Evolutionary conservation across 2,797 vertebrate genomes (phyloP).

Genomic region (Pangasius djambal): DNA sequence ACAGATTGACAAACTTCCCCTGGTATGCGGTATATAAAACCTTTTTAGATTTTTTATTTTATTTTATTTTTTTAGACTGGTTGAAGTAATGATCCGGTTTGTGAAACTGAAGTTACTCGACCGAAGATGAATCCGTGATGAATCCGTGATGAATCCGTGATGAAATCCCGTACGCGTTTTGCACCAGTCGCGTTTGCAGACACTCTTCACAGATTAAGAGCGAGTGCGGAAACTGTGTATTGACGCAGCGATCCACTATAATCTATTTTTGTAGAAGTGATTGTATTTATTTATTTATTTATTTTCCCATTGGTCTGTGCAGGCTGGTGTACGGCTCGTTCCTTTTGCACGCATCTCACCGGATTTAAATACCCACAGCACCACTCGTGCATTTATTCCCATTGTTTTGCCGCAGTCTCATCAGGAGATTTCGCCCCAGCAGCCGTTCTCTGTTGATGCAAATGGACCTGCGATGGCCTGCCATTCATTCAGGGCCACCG

Average conservation of each 20-base stretch:
- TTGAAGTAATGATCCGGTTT: neutral
- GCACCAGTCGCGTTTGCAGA: slow-evolving; percentile 59
- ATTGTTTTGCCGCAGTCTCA: slow-evolving; percentile 63
- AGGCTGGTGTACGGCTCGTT: neutral
- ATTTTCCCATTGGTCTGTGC: neutral
- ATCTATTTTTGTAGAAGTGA: slow-evolving; percentile 11
- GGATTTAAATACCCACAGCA: neutral
- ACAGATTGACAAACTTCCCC: slow-evolving; percentile 62
- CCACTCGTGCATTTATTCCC: slow-evolving; percentile 36
- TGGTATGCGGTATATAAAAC: slow-evolving; percentile 39
- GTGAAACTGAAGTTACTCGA: neutral
- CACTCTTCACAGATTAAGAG: slow-evolving; percentile 66
- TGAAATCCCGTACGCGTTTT: slow-evolving; percentile 55
- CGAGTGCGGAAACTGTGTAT: slow-evolving; percentile 53
- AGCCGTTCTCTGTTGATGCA: slow-evolving; percentile 63
- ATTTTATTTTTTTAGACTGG: neutral
- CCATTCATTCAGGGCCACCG: slow-evolving; percentile 68
- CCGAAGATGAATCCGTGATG: neutral
- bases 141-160: neutral
- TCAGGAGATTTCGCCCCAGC: slow-evolving; percentile 68
- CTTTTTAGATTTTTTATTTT: slow-evolving; percentile 28
- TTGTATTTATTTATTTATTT: neutral
- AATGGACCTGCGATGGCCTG: slow-evolving; percentile 74
- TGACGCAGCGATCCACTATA: slow-evolving; percentile 22
- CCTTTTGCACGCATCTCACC: neutral